Percentiles rank a stretch among this genome's conserved stretches.
Conservation (phyloP, 1,140 invertebrate genomes). For the Drosophila trapezifrons region DNA sequence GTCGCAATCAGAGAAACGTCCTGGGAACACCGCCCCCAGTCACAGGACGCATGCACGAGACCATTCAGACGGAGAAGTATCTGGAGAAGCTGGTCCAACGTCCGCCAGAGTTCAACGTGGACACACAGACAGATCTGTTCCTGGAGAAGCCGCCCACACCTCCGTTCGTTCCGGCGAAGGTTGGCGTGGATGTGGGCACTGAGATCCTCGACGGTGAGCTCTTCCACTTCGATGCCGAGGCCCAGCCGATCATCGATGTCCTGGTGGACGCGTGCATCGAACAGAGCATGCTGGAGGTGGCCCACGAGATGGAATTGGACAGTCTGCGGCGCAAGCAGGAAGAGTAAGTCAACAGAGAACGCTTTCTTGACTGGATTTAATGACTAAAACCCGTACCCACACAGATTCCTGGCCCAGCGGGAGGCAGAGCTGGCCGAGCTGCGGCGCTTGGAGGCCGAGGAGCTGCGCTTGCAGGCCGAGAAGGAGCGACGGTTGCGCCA, state of each 20-base stretch:
- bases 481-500: slow-evolving; percentile 85
- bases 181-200: slow-evolving; percentile 91
- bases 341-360: slow-evolving; percentile 61
- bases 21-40: slow-evolving; percentile 89
- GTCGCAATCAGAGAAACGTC: slow-evolving; percentile 85
- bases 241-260: slow-evolving; percentile 93
- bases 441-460: slow-evolving; percentile 90
- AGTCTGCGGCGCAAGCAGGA: slow-evolving; percentile 91
- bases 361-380: not conserved
- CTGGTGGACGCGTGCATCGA: slow-evolving; percentile 94
- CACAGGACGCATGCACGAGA: slow-evolving; percentile 91
- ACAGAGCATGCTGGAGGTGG: slow-evolving; percentile 92
- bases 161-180: slow-evolving; percentile 90
- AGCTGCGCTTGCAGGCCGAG: slow-evolving; percentile 87
- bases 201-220: slow-evolving; percentile 95
- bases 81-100: slow-evolving; percentile 92
- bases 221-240: slow-evolving; percentile 95
- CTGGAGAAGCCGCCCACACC: slow-evolving; percentile 91
- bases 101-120: slow-evolving; percentile 89
- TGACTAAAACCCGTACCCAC: not conserved
- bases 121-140: slow-evolving; percentile 94
- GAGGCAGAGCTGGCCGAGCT: slow-evolving; percentile 92
- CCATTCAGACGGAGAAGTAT: slow-evolving; percentile 94
- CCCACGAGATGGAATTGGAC: slow-evolving; percentile 91
- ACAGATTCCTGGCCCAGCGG: slow-evolving; percentile 89